These are phyloP conservation scores for Oenanthe melanoleuca DNA, from an alignment of 2,113 vertebrate genomes.

Conservation along the genomic window DNA sequence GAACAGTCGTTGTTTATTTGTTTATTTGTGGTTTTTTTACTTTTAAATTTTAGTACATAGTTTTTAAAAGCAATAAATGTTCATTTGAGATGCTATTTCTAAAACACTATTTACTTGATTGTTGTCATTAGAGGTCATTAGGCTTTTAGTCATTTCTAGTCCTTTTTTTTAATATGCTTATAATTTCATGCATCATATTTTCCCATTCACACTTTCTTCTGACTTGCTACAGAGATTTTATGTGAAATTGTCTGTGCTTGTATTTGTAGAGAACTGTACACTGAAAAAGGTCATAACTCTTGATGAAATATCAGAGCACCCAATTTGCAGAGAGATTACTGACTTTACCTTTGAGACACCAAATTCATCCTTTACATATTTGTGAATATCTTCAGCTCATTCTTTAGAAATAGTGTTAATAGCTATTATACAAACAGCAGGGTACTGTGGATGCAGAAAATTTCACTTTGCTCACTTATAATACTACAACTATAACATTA, in stretches of 20 bases:
- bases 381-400: neutral
- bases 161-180: neutral
- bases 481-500: neutral
- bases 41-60: neutral
- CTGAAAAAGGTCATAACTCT: neutral
- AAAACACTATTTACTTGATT: neutral
- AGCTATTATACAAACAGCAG: neutral
- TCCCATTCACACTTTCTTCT: neutral
- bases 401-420: neutral
- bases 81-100: neutral
- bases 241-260: neutral
- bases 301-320: neutral
- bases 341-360: neutral
- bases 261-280: neutral
- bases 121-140: neutral
- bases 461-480: accelerated
- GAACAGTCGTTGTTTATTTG: no score
- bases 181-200: neutral
- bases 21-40: neutral
- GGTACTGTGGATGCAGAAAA: neutral
- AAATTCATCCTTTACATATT: neutral
- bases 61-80: neutral
- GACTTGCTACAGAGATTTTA: neutral
- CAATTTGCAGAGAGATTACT: neutral
- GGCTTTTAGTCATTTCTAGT: neutral